These are phyloP conservation scores for Lycodopsis pacificus DNA, from an alignment of 2,797 vertebrate genomes.

Conservation along the genomic window DNA sequence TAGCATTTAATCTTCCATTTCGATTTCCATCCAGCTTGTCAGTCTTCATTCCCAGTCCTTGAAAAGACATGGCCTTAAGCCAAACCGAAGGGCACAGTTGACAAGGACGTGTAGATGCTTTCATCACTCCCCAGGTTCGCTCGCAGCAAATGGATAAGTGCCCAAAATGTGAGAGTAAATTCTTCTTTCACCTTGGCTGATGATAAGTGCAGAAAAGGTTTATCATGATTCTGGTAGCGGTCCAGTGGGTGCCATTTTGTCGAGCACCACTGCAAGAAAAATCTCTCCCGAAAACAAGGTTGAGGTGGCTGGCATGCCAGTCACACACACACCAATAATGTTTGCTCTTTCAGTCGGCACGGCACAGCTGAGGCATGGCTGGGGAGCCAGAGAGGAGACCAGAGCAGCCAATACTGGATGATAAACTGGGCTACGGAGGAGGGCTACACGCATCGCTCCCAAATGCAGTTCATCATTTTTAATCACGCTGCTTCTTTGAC, in stretches of 20 bases:
- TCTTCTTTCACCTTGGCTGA: slow-evolving; percentile 32
- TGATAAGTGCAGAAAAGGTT: slow-evolving; percentile 17
- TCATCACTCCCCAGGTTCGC: slow-evolving; percentile 17
- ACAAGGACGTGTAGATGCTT: slow-evolving; percentile 24
- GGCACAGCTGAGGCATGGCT: slow-evolving; percentile 25
- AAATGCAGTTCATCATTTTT: slow-evolving; percentile 24
- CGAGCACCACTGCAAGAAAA: slow-evolving; percentile 12
- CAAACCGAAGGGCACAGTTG: slow-evolving; percentile 34
- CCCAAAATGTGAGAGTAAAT: slow-evolving; percentile 37
- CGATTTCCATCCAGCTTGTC: slow-evolving; percentile 17
- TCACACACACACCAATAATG: slow-evolving; percentile 29
- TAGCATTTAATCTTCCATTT: slow-evolving; percentile 16
- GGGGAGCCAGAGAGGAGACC: slow-evolving; percentile 20
- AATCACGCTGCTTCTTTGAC: slow-evolving; percentile 23
- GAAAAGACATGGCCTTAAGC: slow-evolving; percentile 25
- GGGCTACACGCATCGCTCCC: background rate
- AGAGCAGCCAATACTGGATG: slow-evolving; percentile 15
- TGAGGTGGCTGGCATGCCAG: slow-evolving; percentile 29
- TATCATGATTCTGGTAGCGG: slow-evolving; percentile 27
- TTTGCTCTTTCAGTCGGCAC: slow-evolving; percentile 26
- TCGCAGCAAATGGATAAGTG: slow-evolving; percentile 25
- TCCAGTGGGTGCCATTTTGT: slow-evolving; percentile 42
- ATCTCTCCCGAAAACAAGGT: slow-evolving; percentile 30
- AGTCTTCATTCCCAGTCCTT: slow-evolving; percentile 22
- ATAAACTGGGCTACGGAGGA: slow-evolving; percentile 11